Evolutionary conservation across 2,888 invertebrate species (phyloP), one percentile per base, ranked within the genome.

Genomic region (Limulus polyphemus): DNA sequence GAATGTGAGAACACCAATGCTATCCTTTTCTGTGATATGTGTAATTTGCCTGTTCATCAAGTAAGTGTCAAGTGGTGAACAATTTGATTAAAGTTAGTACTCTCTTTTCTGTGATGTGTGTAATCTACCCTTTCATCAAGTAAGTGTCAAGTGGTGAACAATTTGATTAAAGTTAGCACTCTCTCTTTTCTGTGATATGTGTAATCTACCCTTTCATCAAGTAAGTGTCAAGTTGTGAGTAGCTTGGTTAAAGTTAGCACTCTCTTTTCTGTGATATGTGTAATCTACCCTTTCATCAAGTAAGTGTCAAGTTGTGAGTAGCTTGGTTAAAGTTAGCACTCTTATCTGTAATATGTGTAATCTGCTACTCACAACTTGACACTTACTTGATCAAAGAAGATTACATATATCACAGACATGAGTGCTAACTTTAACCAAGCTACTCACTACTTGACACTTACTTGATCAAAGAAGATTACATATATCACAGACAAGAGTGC

Each of bases 1-100:
- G 98, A 98, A 76, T 98, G 97, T 76, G 92, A 97, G 77, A 98
- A 98, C 77, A 92, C 92, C 59, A 99, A 99, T 77, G 97, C 95
- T 56, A 99, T 99, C 70, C 81, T 99, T 58, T 99, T 99, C 79
- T 99, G 99, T 79, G 99, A 99, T 79, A 95, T 98, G 94, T 99
- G 99, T 78, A 98, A 99, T 78, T 80, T 99, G 69, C 95, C 99
- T 47, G 98, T 99, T 13, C 99, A 99, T 77, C 99, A 97, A 73
- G 79, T 78, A 59, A 32, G 32, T 32, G 32, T 32, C 32, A 32
- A 32, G 32, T 32, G 7, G 32, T 32, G 32, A 32, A 32, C 67
- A 62, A 59, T 65, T 56, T 55, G 10, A 16, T 62, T 54, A 58
- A 11, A 16, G 54, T 57, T 57, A 47, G n/a, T 49, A 48, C 16